Base-by-base conservation (phyloP, 2,888 invertebrate species). In the Piscicola geometra region DNA sequence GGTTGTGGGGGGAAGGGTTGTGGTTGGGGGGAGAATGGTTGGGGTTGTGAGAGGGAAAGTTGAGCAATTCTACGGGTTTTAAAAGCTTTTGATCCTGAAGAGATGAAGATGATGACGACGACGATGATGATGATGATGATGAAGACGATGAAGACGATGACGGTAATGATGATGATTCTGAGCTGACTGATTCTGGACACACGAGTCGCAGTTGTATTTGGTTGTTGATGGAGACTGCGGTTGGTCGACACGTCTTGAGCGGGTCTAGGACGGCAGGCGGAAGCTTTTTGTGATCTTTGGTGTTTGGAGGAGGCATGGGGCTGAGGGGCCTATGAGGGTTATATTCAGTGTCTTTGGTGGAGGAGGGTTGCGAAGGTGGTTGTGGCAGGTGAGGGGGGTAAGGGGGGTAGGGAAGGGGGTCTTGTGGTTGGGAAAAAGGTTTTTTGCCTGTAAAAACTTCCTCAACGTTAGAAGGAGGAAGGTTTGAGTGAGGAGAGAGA, bases 71-170 rank as follows among this genome's bases (percentile, higher is more conserved):
- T n/a, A n/a, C n/a, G n/a, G n/a, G n/a, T n/a, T n/a, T n/a, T n/a
- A n/a, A n/a, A n/a, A n/a, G n/a, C n/a, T n/a, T n/a, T n/a, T 41
- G 41, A 41, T 41, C 9, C 5, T 41, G 41, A 41, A 41, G 41
- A 41, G 41, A 41, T 41, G 64, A 28, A 28, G 64, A 64, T 64
- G 64, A 64, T 64, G 64, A 64, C 21, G 64, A 64, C 21, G 21
- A 64, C 21, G 64, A 64, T 64, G 64, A 64, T 64, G 64, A n/a
- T 30, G 30, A 64, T 64, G 64, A 64, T 64, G 64, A 68, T 33
- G 30, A 30, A 9, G 68, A 68, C 9, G 21, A 64, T 64, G 64
- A 64, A 12, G 64, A 64, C 21, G 64, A 64, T 64, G 64, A 64
- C 9, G 30, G 21, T n/a, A 21, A 64, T 64, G n/a, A 30, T 64